A percentile compares a stretch with the other conserved stretches of the same genome.
Conservation (phyloP, 2,113 vertebrate genomes). For the Cyphomyrus discorhynchus region DNA sequence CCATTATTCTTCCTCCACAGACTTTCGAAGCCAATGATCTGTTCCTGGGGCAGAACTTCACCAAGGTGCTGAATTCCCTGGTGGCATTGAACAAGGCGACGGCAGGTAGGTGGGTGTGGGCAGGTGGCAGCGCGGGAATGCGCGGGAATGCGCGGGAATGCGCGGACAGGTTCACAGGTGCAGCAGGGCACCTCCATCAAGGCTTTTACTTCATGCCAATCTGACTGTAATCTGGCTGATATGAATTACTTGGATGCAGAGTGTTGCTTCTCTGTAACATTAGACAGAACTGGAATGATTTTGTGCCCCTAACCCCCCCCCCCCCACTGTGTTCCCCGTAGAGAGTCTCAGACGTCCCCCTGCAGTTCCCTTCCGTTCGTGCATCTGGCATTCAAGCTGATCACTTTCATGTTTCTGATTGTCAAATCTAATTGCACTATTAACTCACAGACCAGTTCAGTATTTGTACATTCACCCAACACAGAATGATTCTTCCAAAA, state of each 20-base stretch:
- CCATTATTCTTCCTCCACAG: slow-evolving; percentile 50
- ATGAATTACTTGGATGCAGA: background rate
- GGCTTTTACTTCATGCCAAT: background rate
- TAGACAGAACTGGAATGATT: background rate
- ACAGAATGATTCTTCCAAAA: background rate
- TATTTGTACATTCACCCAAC: background rate
- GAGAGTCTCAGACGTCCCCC: background rate
- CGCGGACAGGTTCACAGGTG: background rate
- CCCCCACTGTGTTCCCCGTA: background rate
- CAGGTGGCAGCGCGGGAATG: slow-evolving; percentile 65
- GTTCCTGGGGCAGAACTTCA: slow-evolving; percentile 90
- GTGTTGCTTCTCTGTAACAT: background rate
- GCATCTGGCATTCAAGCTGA: background rate
- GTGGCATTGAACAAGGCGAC: slow-evolving; percentile 93
- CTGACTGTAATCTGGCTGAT: background rate
- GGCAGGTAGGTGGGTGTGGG: slow-evolving; percentile 66
- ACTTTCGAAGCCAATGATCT: slow-evolving; percentile 90
- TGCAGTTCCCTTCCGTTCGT: background rate
- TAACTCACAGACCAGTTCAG: background rate
- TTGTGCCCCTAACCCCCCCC: background rate
- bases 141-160: slow-evolving; percentile 70
- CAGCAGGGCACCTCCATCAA: background rate
- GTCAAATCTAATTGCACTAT: background rate
- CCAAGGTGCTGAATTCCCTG: slow-evolving; percentile 83
- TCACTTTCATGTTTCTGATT: background rate